Conservation (phyloP, 2,113 vertebrate species). For the Saiga tatarica region DNA sequence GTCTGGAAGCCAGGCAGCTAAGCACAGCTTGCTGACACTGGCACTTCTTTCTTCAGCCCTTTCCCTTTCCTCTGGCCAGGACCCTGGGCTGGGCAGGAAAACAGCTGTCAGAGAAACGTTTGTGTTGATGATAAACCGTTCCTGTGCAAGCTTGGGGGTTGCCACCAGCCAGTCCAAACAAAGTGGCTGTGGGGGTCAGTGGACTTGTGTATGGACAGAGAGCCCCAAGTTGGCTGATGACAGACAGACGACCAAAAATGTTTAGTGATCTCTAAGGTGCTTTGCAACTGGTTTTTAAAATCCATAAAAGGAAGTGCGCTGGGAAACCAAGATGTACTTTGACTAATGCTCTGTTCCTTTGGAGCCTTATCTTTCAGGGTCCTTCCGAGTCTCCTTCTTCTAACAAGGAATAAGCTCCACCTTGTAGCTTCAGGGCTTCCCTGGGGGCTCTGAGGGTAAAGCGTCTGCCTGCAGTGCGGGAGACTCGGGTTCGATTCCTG, state of each 20-base stretch:
- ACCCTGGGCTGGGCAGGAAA: constrained; percentile 70
- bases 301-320: not conserved
- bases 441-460: too few species aligned
- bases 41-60: not conserved
- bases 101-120: constrained; percentile 77
- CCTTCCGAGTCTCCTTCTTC: not conserved
- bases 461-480: too few species aligned
- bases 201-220: constrained; percentile 57
- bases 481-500: too few species aligned
- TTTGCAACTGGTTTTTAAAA: constrained; percentile 68
- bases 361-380: not conserved
- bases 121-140: constrained; percentile 78
- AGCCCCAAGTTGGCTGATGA: constrained; percentile 47
- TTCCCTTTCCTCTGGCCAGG: constrained; percentile 6
- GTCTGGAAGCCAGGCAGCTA: not conserved
- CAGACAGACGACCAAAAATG: constrained; percentile 33
- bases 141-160: constrained; percentile 71
- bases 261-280: constrained; percentile 48
- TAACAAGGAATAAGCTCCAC: not conserved
- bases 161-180: constrained; percentile 73
- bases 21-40: not conserved
- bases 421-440: too few species aligned
- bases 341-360: constrained; percentile 20
- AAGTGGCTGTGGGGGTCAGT: constrained; percentile 67
- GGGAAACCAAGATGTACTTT: constrained; percentile 23